A percentile compares a stretch with the other conserved stretches of the same genome.
phyloP scores from a whole-genome alignment of 2,113 vertebrate species.

The Phaethon lepturus region DNA sequence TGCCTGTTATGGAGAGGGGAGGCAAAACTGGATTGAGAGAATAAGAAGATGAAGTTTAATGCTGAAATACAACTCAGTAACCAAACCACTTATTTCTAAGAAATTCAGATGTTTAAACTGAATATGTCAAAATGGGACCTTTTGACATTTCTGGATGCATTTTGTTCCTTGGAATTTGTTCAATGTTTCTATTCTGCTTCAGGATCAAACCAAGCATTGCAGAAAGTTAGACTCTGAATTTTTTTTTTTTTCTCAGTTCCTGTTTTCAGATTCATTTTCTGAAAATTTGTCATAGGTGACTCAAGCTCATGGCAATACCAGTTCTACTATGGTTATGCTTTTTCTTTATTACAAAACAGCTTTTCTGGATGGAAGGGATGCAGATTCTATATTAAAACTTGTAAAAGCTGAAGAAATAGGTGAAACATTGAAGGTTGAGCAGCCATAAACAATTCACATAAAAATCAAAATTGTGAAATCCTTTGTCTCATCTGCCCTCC shows the following conservation, averaged over 20 bases:
- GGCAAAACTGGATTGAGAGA: neutral
- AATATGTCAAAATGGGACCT: neutral
- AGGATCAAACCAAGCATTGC: neutral
- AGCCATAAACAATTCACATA: neutral
- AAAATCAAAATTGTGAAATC: neutral
- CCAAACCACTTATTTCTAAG: neutral
- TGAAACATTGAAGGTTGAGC: neutral
- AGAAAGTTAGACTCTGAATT: neutral
- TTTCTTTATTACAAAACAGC: neutral
- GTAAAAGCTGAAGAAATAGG: neutral
- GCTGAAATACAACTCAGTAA: neutral
- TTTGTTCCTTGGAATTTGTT: neutral
- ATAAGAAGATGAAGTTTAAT: neutral
- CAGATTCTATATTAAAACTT: neutral
- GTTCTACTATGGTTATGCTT: neutral
- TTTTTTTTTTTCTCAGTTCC: neutral
- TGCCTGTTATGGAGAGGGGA: neutral
- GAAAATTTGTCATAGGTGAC: accelerated
- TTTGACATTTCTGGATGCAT: neutral
- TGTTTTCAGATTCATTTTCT: neutral
- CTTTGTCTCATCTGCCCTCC: neutral
- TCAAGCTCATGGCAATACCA: neutral
- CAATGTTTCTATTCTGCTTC: neutral
- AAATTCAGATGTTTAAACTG: neutral
- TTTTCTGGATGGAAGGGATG: neutral